Base-by-base conservation (phyloP, 2,113 vertebrate species). In the Nematolebias whitei region DNA sequence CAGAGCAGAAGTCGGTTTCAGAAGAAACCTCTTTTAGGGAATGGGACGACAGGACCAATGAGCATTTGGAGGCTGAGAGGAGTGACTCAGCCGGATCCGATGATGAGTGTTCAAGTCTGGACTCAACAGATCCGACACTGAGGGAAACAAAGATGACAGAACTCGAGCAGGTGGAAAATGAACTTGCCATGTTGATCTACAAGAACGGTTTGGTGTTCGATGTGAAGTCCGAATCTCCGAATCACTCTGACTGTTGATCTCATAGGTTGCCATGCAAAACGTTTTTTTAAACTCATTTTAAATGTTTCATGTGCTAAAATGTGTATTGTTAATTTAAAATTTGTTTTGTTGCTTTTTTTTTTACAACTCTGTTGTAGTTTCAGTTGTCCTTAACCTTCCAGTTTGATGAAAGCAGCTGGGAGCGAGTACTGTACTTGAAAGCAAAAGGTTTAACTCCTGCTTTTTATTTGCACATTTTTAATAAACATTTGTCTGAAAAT, bases 131-230 rank as follows among this genome's bases (percentile, higher is more conserved):
- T n/a, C 44, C 79, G 15, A 47, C 29, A 5, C 54, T 65, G 51
- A 83, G 20, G 29, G 51, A 23, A 15, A 57, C 15, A 44, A 63
- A 78, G 24, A 45, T 44, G 2, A 70, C 45, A 0, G 77, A 85
- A 16, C 43, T 69, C 0, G 74, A 80, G 24, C 62, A 78, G 29
- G 45, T 73, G 54, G 82, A 84, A 7, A 63, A 50, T 12, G 84
- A 87, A 35, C 81, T 85, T 2, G 60, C 72, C 1, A 60, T 65
- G 62, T 51, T 89, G 48, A 73, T 79, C n/a, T 92, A 90, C 79
- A 90, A 66, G 56, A 91, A 87, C 2, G 83, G 91, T 48, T 79
- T 88, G 47, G 82, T 90, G 35, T 90, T 91, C 49, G 86, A 91
- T 15, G 58, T 82, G 40, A 90, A 87, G 66, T 45, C 50, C 2